Percentiles rank a stretch among this genome's conserved stretches.
phyloP scores from a whole-genome alignment of 1,140 invertebrate genomes.

The Palaemon carinicauda region DNA sequence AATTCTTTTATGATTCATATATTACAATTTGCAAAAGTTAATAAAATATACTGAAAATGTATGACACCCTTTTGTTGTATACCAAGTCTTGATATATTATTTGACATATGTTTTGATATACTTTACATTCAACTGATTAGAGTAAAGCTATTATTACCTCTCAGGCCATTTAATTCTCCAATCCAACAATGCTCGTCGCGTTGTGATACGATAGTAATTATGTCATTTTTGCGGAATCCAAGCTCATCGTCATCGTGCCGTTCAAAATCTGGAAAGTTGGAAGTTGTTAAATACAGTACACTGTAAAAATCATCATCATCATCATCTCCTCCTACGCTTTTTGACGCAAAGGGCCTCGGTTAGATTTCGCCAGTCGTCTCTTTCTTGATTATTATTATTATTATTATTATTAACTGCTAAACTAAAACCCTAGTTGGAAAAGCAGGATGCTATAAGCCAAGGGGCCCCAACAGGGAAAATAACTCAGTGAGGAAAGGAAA shows the following conservation, averaged over 20 bases:
- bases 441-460: too few relatives aligned
- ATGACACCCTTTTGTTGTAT: not conserved
- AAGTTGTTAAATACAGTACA: too few relatives aligned
- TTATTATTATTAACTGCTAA: too few relatives aligned
- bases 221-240: conserved; percentile 97
- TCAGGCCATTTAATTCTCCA: conserved; percentile 95
- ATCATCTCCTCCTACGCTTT: too few relatives aligned
- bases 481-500: too few relatives aligned
- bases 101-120: not conserved
- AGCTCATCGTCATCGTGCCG: conserved; percentile 98
- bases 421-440: too few relatives aligned
- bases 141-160: conserved; percentile 69
- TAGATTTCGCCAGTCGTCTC: too few relatives aligned
- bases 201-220: conserved; percentile 96
- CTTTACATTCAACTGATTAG: not conserved
- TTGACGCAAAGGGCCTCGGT: too few relatives aligned
- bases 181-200: conserved; percentile 99
- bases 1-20: not conserved
- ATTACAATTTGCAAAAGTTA: not conserved
- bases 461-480: too few relatives aligned
- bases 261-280: conserved; percentile 83
- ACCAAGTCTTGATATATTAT: not conserved
- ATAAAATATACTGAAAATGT: not conserved
- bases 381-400: too few relatives aligned
- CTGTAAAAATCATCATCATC: too few relatives aligned